Evolutionary conservation across 2,888 invertebrate genomes (phyloP).

Genomic region (Dynastes hyllus): DNA sequence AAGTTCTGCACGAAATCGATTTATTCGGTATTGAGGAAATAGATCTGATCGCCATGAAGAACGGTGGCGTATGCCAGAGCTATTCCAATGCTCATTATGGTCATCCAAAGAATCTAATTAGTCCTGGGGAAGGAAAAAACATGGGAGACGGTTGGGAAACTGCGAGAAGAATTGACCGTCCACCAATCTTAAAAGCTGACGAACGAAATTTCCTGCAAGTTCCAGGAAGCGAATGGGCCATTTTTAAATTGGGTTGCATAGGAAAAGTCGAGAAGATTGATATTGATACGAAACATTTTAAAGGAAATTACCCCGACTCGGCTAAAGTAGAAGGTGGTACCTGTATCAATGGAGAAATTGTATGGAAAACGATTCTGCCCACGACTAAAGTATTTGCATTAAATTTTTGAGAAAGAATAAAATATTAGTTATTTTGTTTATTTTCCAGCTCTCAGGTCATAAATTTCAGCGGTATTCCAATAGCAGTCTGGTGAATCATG

Average conservation of each 20-base stretch:
- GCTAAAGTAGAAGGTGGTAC: constrained; percentile 74
- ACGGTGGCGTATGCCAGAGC: constrained; percentile 74
- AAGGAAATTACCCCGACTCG: constrained; percentile 79
- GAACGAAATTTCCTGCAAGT: constrained; percentile 75
- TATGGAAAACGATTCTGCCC: constrained; percentile 73
- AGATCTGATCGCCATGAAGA: constrained; percentile 74
- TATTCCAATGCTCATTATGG: constrained; percentile 80
- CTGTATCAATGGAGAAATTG: constrained; percentile 57
- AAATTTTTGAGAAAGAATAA: too few relatives aligned
- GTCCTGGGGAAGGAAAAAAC: constrained; percentile 71
- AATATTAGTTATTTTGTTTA: not conserved
- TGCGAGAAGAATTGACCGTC: constrained; percentile 76
- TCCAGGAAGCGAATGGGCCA: constrained; percentile 77
- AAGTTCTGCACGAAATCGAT: constrained; percentile 68
- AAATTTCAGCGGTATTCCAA: constrained; percentile 71
- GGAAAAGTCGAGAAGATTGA: constrained; percentile 73
- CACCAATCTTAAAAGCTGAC: constrained; percentile 74
- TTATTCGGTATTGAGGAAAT: constrained; percentile 65
- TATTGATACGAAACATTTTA: constrained; percentile 78
- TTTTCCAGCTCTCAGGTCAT: constrained; percentile 72
- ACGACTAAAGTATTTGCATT: constrained; percentile 72
- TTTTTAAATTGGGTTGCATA: constrained; percentile 75
- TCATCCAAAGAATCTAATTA: constrained; percentile 77
- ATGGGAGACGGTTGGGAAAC: constrained; percentile 83
- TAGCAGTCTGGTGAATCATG: constrained; percentile 66